phyloP scores from a whole-genome alignment of 2,113 vertebrate species.

The Turdus rufiventris region DNA sequence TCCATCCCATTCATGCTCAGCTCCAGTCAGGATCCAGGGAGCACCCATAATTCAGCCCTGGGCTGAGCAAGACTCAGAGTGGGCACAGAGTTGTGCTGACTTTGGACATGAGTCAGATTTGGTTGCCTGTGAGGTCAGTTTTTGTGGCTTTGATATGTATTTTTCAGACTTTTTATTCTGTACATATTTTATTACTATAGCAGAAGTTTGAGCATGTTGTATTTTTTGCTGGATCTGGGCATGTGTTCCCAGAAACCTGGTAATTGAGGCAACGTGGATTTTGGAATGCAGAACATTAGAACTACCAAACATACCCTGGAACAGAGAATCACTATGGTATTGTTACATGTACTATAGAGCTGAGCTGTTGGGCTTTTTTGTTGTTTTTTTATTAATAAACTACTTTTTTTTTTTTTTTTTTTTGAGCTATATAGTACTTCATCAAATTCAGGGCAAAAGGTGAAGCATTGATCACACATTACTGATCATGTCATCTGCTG shows the following conservation, averaged over 20 bases:
- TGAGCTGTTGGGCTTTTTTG: background rate
- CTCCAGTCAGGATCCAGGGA: background rate
- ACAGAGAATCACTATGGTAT: background rate
- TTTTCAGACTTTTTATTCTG: background rate
- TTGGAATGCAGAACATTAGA: background rate
- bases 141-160: background rate
- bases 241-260: background rate
- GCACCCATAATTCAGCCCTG: background rate
- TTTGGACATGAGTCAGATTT: background rate
- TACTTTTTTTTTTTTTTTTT: background rate
- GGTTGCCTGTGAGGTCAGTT: background rate
- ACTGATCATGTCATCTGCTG: conserved; percentile 60
- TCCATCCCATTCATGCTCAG: background rate
- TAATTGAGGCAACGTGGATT: background rate
- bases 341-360: background rate
- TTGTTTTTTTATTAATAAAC: background rate
- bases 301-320: background rate
- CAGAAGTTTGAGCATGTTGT: background rate
- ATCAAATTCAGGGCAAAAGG: conserved; percentile 78
- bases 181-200: background rate
- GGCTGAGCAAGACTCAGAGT: background rate
- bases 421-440: conserved; percentile 66
- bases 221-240: background rate
- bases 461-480: conserved; percentile 75
- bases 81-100: background rate